Evolutionary conservation across 1,140 invertebrate genomes (phyloP), one percentile per base, ranked within the genome.

Genomic region (Drosophila nigrodunni): DNA sequence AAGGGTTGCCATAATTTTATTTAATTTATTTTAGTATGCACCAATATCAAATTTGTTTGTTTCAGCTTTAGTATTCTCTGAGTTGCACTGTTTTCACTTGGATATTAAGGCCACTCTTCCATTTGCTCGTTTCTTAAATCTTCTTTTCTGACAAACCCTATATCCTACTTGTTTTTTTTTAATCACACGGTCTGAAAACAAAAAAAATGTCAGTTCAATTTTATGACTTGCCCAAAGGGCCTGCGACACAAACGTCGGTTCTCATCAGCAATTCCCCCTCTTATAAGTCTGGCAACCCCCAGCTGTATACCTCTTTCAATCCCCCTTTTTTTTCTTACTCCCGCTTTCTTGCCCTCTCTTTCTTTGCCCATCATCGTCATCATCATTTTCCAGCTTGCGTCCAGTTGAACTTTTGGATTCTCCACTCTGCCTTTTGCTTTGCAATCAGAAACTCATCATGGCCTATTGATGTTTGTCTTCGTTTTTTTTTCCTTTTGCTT

Each of bases 401-500:
- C 57, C 64, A 43, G 73, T 47, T 57, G 55, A 67, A 21, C 54
- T 76, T 62, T 74, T 72, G 60, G 57, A 5, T 9, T 37, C 30
- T 44, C 11, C 35, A 13, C 13, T 57, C 57, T 69, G 62, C 60
- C 64, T 77, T 81, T 74, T 81, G 78, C 58, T 85, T 89, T 78
- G 78, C 85, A 89, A 89, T 89, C 85, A 89, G 85, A 89, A 89
- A 89, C 80, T 89, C 85, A 89, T 89, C 85, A 89, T 89, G 80
- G 85, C 85, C 85, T 89, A 89, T 89, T 89, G 85, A 89, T 89
- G 85, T 81, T 89, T 85, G 82, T 77, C 72, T 82, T 49, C 39
- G 34, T 21, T 11, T 61, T 44, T 49, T 60, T 50, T 7, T 75
- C 25, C 9, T 41, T 37, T 10, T 35, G 0, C 39, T 55, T 62